Percentiles rank a stretch among this genome's conserved stretches.
Evolutionary conservation across 2,888 invertebrate species (phyloP).

Genomic region (Lasioglossum figueresi): DNA sequence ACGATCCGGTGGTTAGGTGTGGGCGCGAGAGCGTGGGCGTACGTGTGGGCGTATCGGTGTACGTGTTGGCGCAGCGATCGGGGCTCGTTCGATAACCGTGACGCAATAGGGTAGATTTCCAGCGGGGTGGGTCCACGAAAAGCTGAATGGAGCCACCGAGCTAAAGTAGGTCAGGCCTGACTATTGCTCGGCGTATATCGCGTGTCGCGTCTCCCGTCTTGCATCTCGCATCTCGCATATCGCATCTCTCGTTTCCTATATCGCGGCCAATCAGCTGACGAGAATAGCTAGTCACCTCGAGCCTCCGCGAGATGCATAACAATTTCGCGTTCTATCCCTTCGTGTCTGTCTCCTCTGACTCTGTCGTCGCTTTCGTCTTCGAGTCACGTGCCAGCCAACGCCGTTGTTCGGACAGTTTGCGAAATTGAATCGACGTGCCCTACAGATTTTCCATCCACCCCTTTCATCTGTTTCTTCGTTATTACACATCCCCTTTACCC

Average conservation of each 20-base stretch:
- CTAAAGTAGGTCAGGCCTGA: slow-evolving; percentile 75
- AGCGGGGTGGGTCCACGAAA: slow-evolving; percentile 70
- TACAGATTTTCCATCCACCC: neutral
- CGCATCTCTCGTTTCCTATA: neutral
- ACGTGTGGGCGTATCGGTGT: neutral
- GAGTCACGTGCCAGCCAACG: neutral
- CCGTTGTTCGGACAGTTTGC: neutral
- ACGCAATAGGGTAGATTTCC: slow-evolving; percentile 71
- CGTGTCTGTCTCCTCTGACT: neutral
- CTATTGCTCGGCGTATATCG: slow-evolving; percentile 41
- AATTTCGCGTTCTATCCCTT: neutral
- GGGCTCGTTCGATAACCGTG: slow-evolving; percentile 76
- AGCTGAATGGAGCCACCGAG: slow-evolving; percentile 78
- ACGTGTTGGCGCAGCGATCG: slow-evolving; percentile 60
- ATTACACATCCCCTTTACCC: neutral
- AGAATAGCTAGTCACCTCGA: slow-evolving; percentile 21
- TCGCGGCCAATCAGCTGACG: slow-evolving; percentile 67
- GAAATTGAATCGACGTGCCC: neutral
- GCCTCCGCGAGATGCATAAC: slow-evolving; percentile 24
- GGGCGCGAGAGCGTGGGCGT: slow-evolving; percentile 14
- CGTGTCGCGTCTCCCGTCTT: neutral
- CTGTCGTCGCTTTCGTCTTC: neutral
- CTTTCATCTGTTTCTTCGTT: neutral
- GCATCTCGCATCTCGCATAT: neutral
- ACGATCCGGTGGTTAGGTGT: neutral